Conservation (phyloP, 30 jellyfish, hydroid and myxozoan genomes). For the Aurelia sp. region DNA sequence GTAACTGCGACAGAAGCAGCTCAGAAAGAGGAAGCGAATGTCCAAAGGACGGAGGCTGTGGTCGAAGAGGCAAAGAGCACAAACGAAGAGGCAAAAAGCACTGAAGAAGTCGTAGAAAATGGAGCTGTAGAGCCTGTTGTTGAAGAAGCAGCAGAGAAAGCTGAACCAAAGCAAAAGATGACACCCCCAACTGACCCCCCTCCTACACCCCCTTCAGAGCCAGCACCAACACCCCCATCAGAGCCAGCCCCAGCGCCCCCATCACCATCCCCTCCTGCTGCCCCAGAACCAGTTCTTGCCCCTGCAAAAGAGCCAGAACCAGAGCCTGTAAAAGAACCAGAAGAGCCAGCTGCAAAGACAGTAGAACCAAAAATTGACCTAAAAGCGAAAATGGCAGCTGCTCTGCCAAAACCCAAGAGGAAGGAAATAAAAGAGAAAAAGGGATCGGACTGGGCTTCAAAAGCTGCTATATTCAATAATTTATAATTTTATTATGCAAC, state of each 20-base stretch:
- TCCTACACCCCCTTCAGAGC: slow-evolving; percentile 24
- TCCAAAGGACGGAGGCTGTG: neutral
- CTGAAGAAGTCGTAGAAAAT: neutral
- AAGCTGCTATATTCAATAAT: slow-evolving; percentile 76
- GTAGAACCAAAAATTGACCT: slow-evolving; percentile 27
- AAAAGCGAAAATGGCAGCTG: slow-evolving; percentile 50
- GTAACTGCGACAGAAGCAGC: slow-evolving; percentile 18
- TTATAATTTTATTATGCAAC: slow-evolving; percentile 9
- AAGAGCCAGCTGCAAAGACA: slow-evolving; percentile 14
- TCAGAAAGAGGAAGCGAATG: slow-evolving; percentile 14
- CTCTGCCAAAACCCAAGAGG: slow-evolving; percentile 82
- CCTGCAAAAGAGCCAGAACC: slow-evolving; percentile 39
- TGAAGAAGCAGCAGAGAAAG: slow-evolving; percentile 3
- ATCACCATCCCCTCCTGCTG: neutral
- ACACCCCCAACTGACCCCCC: slow-evolving; percentile 67
- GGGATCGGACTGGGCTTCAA: slow-evolving; percentile 80
- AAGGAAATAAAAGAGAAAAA: slow-evolving; percentile 81
- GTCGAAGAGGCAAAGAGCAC: neutral
- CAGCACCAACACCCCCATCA: slow-evolving; percentile 15
- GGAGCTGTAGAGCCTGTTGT: slow-evolving; percentile 6
- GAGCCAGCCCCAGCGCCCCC: slow-evolving; percentile 5
- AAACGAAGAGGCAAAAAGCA: neutral
- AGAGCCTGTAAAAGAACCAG: slow-evolving; percentile 25
- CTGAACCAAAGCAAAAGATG: slow-evolving; percentile 25
- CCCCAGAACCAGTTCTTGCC: slow-evolving; percentile 20